Percentiles rank a stretch among this genome's conserved stretches.
Conservation (phyloP, 2,113 vertebrate species). For the Gasterosteus aculeatus region DNA sequence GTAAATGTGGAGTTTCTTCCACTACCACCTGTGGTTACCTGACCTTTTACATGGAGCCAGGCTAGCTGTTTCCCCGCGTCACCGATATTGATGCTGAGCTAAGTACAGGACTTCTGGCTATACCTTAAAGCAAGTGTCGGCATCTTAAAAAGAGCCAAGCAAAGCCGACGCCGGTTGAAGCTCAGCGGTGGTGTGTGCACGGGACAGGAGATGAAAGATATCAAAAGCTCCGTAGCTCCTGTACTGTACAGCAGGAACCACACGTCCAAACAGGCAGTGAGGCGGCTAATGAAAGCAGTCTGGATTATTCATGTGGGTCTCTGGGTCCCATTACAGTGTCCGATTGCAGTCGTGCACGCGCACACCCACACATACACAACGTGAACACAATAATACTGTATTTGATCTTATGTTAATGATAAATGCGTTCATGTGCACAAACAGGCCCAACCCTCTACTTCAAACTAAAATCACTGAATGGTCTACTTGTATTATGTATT, state of each 20-base stretch:
- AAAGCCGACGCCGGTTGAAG: no score
- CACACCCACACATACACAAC: not conserved
- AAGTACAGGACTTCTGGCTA: not conserved
- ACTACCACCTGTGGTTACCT: no score
- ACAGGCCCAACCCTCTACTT: not conserved
- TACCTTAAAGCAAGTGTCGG: no score
- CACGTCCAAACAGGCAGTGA: conserved; percentile 53
- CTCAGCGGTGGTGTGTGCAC: no score
- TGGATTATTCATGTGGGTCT: conserved; percentile 76
- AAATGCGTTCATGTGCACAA: not conserved
- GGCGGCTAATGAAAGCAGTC: conserved; percentile 67
- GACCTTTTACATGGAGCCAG: not conserved
- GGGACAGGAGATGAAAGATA: not conserved
- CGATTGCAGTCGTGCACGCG: conserved; percentile 37
- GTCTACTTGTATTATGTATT: not conserved
- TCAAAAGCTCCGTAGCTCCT: not conserved
- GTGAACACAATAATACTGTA: not conserved
- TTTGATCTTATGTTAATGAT: not conserved
- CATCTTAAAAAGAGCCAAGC: no score
- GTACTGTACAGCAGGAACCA: conserved; percentile 21
- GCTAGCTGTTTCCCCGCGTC: no score
- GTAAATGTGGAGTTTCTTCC: not conserved
- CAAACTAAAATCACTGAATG: conserved; percentile 14
- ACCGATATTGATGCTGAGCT: not conserved
- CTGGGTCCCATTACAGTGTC: conserved; percentile 68